These are phyloP conservation scores for Halcyon badia DNA, from an alignment of 2,797 vertebrate species.

Conservation along the genomic window DNA sequence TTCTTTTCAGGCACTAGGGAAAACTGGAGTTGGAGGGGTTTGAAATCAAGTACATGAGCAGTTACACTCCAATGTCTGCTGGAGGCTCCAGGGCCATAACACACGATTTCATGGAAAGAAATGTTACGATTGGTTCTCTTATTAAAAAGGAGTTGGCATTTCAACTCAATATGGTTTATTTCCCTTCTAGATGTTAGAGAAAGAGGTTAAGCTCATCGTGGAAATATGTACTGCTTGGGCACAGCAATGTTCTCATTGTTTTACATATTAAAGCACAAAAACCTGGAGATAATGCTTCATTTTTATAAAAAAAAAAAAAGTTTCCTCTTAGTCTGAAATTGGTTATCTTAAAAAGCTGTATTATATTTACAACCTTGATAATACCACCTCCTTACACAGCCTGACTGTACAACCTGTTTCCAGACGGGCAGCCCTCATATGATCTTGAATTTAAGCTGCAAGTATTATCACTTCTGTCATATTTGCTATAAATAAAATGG, in stretches of 20 bases:
- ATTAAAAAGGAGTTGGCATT: background rate
- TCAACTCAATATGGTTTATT: background rate
- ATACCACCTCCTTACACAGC: conserved; percentile 15
- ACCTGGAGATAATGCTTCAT: background rate
- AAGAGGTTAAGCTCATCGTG: background rate
- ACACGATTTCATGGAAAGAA: background rate
- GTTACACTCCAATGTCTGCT: background rate
- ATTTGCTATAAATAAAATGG: conserved; percentile 67
- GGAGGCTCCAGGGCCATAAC: background rate
- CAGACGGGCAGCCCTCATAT: conserved; percentile 39
- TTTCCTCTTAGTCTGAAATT: background rate
- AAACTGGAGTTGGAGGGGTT: background rate
- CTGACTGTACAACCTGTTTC: conserved; percentile 35
- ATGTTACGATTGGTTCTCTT: background rate
- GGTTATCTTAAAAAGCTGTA: background rate
- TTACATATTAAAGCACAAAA: background rate
- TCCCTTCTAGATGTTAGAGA: background rate
- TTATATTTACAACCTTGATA: conserved; percentile 8
- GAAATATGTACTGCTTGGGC: background rate
- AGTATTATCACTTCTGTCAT: conserved; percentile 54
- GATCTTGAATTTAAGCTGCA: conserved; percentile 43
- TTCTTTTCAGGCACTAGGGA: background rate
- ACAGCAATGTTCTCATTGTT: background rate
- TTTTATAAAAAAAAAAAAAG: background rate
- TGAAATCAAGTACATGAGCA: background rate